phyloP scores from a whole-genome alignment of 2,113 vertebrate species.

The Lasiurus borealis region DNA sequence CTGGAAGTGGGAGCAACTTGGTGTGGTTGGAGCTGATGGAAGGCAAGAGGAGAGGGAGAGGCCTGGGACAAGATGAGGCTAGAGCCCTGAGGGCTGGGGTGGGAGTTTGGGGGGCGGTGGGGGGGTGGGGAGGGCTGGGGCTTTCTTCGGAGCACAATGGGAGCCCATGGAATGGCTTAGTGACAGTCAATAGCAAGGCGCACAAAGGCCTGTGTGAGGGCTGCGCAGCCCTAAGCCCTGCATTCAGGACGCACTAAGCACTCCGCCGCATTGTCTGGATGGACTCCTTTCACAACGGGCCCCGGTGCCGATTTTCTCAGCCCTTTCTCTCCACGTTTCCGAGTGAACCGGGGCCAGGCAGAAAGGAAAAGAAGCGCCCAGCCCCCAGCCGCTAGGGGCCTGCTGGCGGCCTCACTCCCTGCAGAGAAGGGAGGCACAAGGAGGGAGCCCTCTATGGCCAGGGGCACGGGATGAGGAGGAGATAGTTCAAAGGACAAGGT shows the following conservation, averaged over 20 bases:
- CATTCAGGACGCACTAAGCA: slow-evolving; percentile 59
- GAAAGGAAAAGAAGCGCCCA: slow-evolving; percentile 63
- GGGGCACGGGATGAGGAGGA: not conserved
- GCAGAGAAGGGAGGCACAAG: not conserved
- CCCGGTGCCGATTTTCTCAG: slow-evolving; percentile 67
- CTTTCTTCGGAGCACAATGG: slow-evolving; percentile 61
- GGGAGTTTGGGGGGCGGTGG: slow-evolving; percentile 16
- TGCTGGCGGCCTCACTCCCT: not conserved
- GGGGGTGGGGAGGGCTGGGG: not conserved
- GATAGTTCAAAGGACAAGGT: not conserved
- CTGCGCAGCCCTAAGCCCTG: slow-evolving; percentile 41
- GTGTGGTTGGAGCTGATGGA: not conserved
- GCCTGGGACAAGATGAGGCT: not conserved
- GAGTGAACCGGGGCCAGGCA: slow-evolving; percentile 68
- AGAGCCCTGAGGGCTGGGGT: slow-evolving; percentile 34
- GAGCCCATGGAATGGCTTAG: slow-evolving; percentile 71
- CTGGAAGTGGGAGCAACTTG: too few species aligned
- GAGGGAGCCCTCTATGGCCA: not conserved
- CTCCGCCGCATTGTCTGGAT: slow-evolving; percentile 40
- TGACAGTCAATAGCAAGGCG: slow-evolving; percentile 59
- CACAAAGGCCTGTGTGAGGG: slow-evolving; percentile 61
- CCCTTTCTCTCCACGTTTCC: slow-evolving; percentile 60
- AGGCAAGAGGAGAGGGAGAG: not conserved
- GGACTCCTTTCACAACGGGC: slow-evolving; percentile 62
- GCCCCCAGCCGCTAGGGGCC: slow-evolving; percentile 39